Evolutionary conservation across 2,113 vertebrate genomes (phyloP).

Genomic region (Halichoeres trimaculatus): DNA sequence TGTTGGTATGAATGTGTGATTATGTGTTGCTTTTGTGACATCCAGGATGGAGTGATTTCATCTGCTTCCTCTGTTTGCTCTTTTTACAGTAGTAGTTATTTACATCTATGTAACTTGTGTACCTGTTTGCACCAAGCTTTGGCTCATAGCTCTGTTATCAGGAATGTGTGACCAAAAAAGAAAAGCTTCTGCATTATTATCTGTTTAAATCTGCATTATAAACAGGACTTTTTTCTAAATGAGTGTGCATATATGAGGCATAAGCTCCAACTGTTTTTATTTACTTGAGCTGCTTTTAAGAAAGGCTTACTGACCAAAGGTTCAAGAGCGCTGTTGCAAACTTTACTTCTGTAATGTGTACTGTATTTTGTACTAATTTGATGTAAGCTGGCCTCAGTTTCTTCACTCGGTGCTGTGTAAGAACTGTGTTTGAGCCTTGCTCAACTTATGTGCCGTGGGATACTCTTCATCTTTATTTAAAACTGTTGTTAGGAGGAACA

Average conservation of each 20-base stretch:
- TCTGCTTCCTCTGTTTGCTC: slow-evolving; percentile 51
- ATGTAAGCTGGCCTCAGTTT: slow-evolving; percentile 64
- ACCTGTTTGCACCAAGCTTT: slow-evolving; percentile 63
- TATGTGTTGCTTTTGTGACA: slow-evolving; percentile 20
- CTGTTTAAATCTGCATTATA: slow-evolving; percentile 66
- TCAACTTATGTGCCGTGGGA: slow-evolving; percentile 75
- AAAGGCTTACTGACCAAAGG: slow-evolving; percentile 76
- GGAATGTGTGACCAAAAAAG: slow-evolving; percentile 64
- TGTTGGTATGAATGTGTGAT: slow-evolving; percentile 51
- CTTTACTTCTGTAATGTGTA: slow-evolving; percentile 74
- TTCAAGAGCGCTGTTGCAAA: slow-evolving; percentile 67
- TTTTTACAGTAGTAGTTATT: slow-evolving; percentile 61
- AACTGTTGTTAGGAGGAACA: slow-evolving; percentile 79
- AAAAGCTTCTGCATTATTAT: slow-evolving; percentile 68
- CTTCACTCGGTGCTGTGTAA: slow-evolving; percentile 75
- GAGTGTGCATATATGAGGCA: slow-evolving; percentile 57
- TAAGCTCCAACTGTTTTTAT: slow-evolving; percentile 62
- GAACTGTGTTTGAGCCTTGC: slow-evolving; percentile 77
- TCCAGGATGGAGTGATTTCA: slow-evolving; percentile 20
- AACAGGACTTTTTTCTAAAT: slow-evolving; percentile 51
- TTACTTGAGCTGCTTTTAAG: slow-evolving; percentile 76
- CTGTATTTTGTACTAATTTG: slow-evolving; percentile 79
- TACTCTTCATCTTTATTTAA: slow-evolving; percentile 84
- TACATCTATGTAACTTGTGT: slow-evolving; percentile 65
- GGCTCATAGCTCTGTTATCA: slow-evolving; percentile 73